phyloP scores from a whole-genome alignment of 2,888 invertebrate species.

The Dascillus cervinus region DNA sequence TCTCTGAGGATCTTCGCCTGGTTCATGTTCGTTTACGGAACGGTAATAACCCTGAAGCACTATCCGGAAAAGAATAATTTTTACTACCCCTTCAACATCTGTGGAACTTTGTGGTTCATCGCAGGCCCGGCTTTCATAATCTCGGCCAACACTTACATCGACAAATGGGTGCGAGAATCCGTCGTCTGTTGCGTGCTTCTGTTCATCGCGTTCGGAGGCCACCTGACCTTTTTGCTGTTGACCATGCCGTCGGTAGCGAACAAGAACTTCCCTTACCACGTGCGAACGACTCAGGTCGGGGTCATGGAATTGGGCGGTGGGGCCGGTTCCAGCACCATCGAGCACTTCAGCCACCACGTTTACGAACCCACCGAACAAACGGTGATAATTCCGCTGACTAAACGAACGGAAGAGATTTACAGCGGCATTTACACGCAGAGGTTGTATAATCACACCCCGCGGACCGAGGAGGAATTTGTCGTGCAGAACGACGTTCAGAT shows the following conservation, averaged over 20 bases:
- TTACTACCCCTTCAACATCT: slow-evolving; percentile 74
- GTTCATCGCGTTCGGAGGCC: slow-evolving; percentile 55
- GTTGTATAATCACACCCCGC: slow-evolving; percentile 9
- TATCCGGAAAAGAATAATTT: slow-evolving; percentile 77
- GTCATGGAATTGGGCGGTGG: slow-evolving; percentile 53
- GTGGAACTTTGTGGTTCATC: slow-evolving; percentile 82
- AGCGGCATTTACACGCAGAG: slow-evolving; percentile 34
- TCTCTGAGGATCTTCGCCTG: slow-evolving; percentile 69
- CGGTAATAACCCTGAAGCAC: slow-evolving; percentile 68
- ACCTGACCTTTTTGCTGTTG: slow-evolving; percentile 61
- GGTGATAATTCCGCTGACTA: slow-evolving; percentile 56
- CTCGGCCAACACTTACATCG: slow-evolving; percentile 70
- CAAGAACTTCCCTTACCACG: slow-evolving; percentile 86
- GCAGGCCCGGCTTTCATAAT: slow-evolving; percentile 74
- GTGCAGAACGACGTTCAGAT: slow-evolving; percentile 16
- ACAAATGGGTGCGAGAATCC: slow-evolving; percentile 72
- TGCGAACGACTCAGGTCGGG: slow-evolving; percentile 75
- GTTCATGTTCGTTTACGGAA: slow-evolving; percentile 66
- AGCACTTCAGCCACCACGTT: slow-evolving; percentile 55
- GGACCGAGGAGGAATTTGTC: slow-evolving; percentile 2
- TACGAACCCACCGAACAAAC: slow-evolving; percentile 56
- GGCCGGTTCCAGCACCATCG: slow-evolving; percentile 45
- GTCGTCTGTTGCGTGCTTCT: slow-evolving; percentile 59
- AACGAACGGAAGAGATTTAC: slow-evolving; percentile 56
- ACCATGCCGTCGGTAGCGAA: slow-evolving; percentile 82